phyloP scores from a whole-genome alignment of 2,888 invertebrate species.

The Amiota communis region DNA sequence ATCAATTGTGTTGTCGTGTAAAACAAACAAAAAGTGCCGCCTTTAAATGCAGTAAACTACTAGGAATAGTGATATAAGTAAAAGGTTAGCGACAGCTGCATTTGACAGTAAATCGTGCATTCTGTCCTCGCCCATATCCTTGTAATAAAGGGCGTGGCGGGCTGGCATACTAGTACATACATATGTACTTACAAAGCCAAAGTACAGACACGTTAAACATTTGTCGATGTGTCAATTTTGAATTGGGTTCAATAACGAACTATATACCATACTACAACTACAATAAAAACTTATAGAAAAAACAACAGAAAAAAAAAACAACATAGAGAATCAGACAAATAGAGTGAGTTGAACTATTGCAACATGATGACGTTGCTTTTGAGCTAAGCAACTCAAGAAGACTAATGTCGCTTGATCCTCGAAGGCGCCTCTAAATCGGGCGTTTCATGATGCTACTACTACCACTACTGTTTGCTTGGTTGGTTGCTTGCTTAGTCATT shows the following conservation, averaged over 20 bases:
- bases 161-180: too few relatives aligned
- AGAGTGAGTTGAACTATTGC: too few relatives aligned
- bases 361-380: too few relatives aligned
- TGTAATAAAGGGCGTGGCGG: background rate
- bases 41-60: background rate
- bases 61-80: background rate
- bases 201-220: background rate
- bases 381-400: too few relatives aligned
- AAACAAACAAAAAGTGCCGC: slow-evolving; percentile 16
- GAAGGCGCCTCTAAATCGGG: too few relatives aligned
- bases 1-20: slow-evolving; percentile 20
- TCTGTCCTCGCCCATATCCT: background rate
- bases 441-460: too few relatives aligned
- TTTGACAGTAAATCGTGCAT: slow-evolving; percentile 51
- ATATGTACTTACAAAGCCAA: background rate
- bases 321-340: background rate
- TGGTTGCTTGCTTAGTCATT: slow-evolving; percentile 10
- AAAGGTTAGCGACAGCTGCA: slow-evolving; percentile 48
- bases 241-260: slow-evolving; percentile 20
- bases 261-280: background rate
- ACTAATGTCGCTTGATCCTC: too few relatives aligned
- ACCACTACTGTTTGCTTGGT: background rate
- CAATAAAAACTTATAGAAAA: background rate
- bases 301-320: background rate
- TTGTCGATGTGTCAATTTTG: slow-evolving; percentile 30